A percentile compares a stretch with the other conserved stretches of the same genome.
These are phyloP conservation scores for Drosophila anceps DNA, from an alignment of 2,888 invertebrate genomes.

Conservation along the genomic window DNA sequence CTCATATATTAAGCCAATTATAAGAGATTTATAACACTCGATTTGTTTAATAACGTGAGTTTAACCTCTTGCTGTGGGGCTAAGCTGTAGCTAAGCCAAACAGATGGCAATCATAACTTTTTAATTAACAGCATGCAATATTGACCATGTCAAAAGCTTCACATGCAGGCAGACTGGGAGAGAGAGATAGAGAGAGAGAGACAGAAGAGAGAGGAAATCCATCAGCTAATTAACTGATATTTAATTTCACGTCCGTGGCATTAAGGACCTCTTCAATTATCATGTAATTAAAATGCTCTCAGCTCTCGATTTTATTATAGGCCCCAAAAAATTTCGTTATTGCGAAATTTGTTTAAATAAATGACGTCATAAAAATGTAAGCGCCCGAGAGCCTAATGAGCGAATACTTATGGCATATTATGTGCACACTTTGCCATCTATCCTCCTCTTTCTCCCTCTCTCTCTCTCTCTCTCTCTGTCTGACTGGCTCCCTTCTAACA, in stretches of 20 bases:
- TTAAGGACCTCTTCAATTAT: slow-evolving; percentile 42
- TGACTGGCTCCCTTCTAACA: not conserved
- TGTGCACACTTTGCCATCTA: not conserved
- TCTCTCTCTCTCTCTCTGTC: too few relatives aligned
- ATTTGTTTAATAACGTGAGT: not conserved
- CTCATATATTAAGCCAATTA: slow-evolving; percentile 19
- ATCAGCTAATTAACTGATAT: slow-evolving; percentile 58
- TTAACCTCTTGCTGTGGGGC: not conserved
- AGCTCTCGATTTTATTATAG: slow-evolving; percentile 25
- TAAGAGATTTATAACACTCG: slow-evolving; percentile 9
- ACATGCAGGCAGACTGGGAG: not conserved
- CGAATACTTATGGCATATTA: slow-evolving; percentile 27
- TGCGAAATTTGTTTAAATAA: slow-evolving; percentile 35
- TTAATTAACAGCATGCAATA: slow-evolving; percentile 43
- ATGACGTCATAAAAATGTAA: slow-evolving; percentile 16
- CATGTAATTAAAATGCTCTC: slow-evolving; percentile 34
- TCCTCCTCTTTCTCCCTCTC: not conserved
- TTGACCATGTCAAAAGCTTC: slow-evolving; percentile 14
- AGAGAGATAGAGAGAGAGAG: not conserved
- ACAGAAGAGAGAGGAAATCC: not conserved
- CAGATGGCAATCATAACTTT: slow-evolving; percentile 40
- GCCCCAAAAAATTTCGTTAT: slow-evolving; percentile 3
- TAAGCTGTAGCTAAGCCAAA: slow-evolving; percentile 19
- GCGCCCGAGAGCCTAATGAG: slow-evolving; percentile 33
- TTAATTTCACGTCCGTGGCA: slow-evolving; percentile 20